Evolutionary conservation across 2,113 vertebrate genomes (phyloP), one percentile per base, ranked within the genome.

Genomic region (Bubo blakistoni): DNA sequence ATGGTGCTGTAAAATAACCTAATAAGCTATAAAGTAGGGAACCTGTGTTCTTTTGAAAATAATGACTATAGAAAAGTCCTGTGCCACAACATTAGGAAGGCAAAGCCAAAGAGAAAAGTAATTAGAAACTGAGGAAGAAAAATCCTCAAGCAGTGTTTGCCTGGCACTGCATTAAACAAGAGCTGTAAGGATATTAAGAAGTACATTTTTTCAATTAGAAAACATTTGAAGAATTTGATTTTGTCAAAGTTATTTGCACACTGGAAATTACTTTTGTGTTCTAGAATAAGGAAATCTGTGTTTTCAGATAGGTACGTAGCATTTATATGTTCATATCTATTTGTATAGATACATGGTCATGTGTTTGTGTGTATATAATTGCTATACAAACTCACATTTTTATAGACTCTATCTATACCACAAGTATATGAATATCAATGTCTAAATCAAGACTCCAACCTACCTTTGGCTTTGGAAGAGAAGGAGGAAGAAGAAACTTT

Each of bases 1-100:
- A 71, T 94, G 22, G 46, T 89, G 27, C 62, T 92, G 57, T 94
- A 96, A 97, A 96, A 90, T 95, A 80, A 46, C 27, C 51, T 96
- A 88, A 65, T 87, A 92, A 87, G 57, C 93, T 82, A 20, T 47
- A 63, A 93, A 25, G 10, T 96, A 89, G 62, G 26, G 24, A 94
- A 27, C 74, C 32, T 92, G 13, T 61, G 51, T 79, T 44, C 71
- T 93, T 11, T 88, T 93, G 84, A 91, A 96, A 87, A 77, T 90
- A 91, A 49, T 80, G 65, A 69, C 12, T 52, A 5, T 44, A 70
- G 30, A 34, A 69, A 61, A 74, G 51, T 46, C 59, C 19, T 62
- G 24, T 94, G 32, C 22, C 36, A 65, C 59, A 96, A 72, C 42
- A 88, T 59, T 86, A 89, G 62, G 25, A 16, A 67, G 13, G 9